Base-by-base conservation (phyloP, 2,113 vertebrate genomes). In the Triplophysa tibetana region DNA sequence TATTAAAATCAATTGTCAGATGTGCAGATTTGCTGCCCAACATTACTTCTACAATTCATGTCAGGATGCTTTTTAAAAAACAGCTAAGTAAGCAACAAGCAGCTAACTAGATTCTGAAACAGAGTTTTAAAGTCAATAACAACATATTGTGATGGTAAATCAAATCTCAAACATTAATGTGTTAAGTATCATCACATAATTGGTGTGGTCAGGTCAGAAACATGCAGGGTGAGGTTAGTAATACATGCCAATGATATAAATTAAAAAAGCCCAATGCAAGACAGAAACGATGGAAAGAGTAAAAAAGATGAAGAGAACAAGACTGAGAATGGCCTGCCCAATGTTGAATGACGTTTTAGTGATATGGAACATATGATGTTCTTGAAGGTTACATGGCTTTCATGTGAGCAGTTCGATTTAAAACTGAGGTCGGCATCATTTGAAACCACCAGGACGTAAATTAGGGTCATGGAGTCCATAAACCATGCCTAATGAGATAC, bases 281-380 rank as follows among this genome's bases (percentile, higher is more conserved):
- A 43, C 52, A 56, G 23, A 65, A 68, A 61, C 2, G 29, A 41
- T 24, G 33, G 72, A 58, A 45, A 77, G 4, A 81, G 70, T 43
- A 45, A 75, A 65, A 74, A 0, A 82, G 43, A 85, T 19, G 87
- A 65, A 90, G 82, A 89, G 56, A 75, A 70, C 12, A 69, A 45
- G 50, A 89, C 54, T 88, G 82, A 92, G 89, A 89, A 90, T 90
- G 90, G 91, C 91, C 92, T 92, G 92, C 92, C 90, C 85, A 90
- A 70, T 75, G 45, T 48, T 81, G 70, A 62, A 58, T 79, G 83
- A 77, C 17, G 48, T 48, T 75, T 77, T 43, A 48, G 73, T 90
- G 88, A 88, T 82, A 38, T 88, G 75, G 64, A 78, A 85, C 81
- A 75, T 81, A 85, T 73, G 60, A 79, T 81, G 79, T 65, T 64